These are phyloP conservation scores for Schlechtendalia chinensis DNA, from an alignment of 1,140 invertebrate genomes.

Conservation along the genomic window DNA sequence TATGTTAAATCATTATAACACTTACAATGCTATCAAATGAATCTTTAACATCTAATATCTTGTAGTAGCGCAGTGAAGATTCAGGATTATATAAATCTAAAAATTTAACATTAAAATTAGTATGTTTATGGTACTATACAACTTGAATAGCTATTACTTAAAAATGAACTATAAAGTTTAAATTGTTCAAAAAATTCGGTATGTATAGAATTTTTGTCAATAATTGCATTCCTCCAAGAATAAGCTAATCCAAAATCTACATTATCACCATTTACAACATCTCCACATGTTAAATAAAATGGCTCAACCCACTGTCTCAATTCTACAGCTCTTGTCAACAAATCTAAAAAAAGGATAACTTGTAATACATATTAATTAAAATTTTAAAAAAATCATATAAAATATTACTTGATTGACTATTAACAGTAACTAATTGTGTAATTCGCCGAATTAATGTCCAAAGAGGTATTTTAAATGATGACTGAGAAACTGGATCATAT, in stretches of 20 bases:
- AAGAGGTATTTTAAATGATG: conserved; percentile 27
- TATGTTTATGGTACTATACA: neutral
- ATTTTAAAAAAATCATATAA: neutral
- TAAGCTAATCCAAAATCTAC: conserved; percentile 37
- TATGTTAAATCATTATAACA: neutral
- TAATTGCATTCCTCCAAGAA: conserved; percentile 47
- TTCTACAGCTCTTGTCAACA: conserved; percentile 39
- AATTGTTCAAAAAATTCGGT: conserved; percentile 35
- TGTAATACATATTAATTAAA: no score
- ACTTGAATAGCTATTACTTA: conserved; percentile 9
- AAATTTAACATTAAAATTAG: neutral
- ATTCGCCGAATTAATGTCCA: conserved; percentile 36
- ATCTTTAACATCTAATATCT: conserved; percentile 3
- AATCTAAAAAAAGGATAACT: no score
- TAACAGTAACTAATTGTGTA: conserved; percentile 43
- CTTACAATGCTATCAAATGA: conserved; percentile 13
- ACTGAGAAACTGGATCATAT: conserved; percentile 34
- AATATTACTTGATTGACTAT: conserved; percentile 38
- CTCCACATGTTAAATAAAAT: conserved; percentile 45
- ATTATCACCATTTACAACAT: conserved; percentile 33
- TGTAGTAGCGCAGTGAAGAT: conserved; percentile 16
- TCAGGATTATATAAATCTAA: conserved; percentile 6
- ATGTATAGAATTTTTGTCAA: conserved; percentile 45
- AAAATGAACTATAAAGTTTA: conserved; percentile 40
- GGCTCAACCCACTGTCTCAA: conserved; percentile 42